Conservation (phyloP, 2,797 vertebrate genomes). For the Crypturellus tataupa region DNA sequence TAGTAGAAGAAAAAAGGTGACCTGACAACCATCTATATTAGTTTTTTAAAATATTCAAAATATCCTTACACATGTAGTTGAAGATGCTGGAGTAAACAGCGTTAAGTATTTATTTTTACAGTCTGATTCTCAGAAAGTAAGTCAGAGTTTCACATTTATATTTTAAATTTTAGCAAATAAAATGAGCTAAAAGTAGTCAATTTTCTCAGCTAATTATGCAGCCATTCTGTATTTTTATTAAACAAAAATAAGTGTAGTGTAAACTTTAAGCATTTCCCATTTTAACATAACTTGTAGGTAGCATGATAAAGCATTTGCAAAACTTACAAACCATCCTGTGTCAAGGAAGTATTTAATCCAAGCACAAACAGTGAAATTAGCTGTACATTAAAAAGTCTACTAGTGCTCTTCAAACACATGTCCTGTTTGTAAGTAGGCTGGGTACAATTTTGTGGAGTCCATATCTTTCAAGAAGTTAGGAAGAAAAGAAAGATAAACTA, state of each 20-base stretch:
- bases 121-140: neutral
- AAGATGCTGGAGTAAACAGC: neutral
- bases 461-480: neutral
- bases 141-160: no score
- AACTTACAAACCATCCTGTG: neutral
- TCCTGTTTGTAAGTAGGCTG: neutral
- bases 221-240: neutral
- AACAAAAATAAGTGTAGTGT: neutral
- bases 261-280: neutral
- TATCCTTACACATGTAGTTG: neutral
- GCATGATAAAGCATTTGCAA: neutral
- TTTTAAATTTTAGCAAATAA: neutral
- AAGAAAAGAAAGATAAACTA: neutral
- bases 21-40: neutral
- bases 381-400: neutral
- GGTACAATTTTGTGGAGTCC: neutral
- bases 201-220: neutral
- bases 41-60: neutral
- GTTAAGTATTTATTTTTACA: neutral
- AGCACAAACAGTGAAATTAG: neutral
- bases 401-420: neutral
- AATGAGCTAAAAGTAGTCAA: neutral
- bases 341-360: no score
- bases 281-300: neutral
- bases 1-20: neutral